A percentile compares a stretch with the other conserved stretches of the same genome.
These are phyloP conservation scores for Pterois miles DNA, from an alignment of 2,797 vertebrate species.

Conservation along the genomic window DNA sequence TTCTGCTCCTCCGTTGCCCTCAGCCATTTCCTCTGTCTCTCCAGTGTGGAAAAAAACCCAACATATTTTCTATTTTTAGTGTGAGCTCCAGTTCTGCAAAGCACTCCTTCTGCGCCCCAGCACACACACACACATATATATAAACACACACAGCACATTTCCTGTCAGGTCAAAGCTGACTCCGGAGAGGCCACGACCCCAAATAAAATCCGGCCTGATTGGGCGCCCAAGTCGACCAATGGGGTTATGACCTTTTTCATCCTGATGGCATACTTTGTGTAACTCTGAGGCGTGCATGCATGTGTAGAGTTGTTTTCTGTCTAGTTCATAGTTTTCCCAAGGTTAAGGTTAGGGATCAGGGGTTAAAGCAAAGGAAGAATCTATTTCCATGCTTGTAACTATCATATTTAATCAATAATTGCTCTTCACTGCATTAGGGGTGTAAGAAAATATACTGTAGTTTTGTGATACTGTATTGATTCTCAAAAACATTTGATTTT, in stretches of 20 bases:
- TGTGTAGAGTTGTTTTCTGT: neutral
- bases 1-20: conserved; percentile 54
- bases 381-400: neutral
- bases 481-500: too few relatives aligned
- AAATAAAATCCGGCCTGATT: conserved; percentile 45
- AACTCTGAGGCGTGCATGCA: neutral
- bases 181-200: conserved; percentile 35
- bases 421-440: neutral
- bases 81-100: conserved; percentile 61
- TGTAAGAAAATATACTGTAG: too few relatives aligned
- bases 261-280: conserved; percentile 3
- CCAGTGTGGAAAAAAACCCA: conserved; percentile 26
- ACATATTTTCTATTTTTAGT: conserved; percentile 61
- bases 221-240: conserved; percentile 48
- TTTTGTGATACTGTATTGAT: too few relatives aligned
- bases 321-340: neutral
- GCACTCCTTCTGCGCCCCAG: neutral
- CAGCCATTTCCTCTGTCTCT: conserved; percentile 56
- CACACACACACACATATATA: neutral
- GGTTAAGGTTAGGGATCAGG: neutral
- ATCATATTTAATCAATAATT: neutral
- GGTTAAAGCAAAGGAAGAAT: neutral
- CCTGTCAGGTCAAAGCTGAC: conserved; percentile 58
- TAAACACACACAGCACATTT: conserved; percentile 27
- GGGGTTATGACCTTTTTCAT: conserved; percentile 52